Evolutionary conservation across 2,797 vertebrate species (phyloP), one percentile per base, ranked within the genome.

Genomic region (Trachops cirrhosus): DNA sequence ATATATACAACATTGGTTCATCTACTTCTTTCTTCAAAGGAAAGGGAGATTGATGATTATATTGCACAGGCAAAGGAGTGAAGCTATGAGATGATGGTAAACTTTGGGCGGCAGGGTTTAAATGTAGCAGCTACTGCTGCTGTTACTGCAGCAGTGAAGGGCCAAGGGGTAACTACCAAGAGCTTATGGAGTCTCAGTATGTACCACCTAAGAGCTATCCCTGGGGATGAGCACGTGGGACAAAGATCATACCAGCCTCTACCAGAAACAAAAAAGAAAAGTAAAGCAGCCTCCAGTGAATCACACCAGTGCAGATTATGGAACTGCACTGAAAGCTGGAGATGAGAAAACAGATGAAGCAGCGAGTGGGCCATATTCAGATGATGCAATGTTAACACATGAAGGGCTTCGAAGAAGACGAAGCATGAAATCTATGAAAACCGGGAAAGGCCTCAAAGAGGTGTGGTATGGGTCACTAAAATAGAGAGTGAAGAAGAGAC

Each of bases 31-130:
- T 99, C 99, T 95, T 99, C 99, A 96, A 99, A 98, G 98, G 99
- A 99, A 98, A 99, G 98, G 98, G 99, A 99, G 98, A 99, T 99
- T 88, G 99, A 99, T n/a, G 99, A 99, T n/a, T 99, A 99, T 79
- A 99, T 99, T 0, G 98, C 99, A 70, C 99, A 99, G 97, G 99
- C 99, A 96, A 99, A 99, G 98, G 99, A 99, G 97, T 98, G 98
- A 94, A 99, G 99, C 97, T 99, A 99, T 75, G 99, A 99, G 97
- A 99, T 99, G 52, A 99, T 99, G 99, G 99, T 99, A 97, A 99
- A 99, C 98, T 99, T 99, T 92, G 99, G 99, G 95, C 99, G 98
- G 93, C 99, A 99, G 97, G 99, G 99, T 26, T 98, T 99, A 98
- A 99, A 99, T 98, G 98, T 99, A 46, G 99, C 99, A 73, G 99